A percentile compares a stretch with the other conserved stretches of the same genome.
These are phyloP conservation scores for Pseudomyrmex pallidus DNA, from an alignment of 1,140 invertebrate genomes.

Conservation along the genomic window DNA sequence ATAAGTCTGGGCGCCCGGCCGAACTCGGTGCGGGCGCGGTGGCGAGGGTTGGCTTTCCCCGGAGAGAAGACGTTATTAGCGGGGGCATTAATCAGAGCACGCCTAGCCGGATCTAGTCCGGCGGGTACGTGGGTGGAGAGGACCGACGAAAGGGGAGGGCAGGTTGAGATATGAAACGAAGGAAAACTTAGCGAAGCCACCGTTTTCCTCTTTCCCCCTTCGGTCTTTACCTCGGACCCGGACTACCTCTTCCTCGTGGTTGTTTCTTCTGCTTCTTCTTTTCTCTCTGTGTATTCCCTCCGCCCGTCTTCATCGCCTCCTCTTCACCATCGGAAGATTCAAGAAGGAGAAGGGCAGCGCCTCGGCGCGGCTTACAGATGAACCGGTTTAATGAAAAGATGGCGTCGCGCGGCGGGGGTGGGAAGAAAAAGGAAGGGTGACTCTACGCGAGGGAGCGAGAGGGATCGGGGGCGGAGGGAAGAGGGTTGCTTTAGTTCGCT, in stretches of 20 bases:
- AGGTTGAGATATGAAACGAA: constrained; percentile 83
- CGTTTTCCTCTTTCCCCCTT: constrained; percentile 11
- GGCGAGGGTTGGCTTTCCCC: constrained; percentile 69
- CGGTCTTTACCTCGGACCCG: constrained; percentile 30
- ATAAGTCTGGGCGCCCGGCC: constrained; percentile 77
- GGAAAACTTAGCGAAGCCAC: constrained; percentile 76
- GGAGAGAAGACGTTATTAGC: constrained; percentile 84
- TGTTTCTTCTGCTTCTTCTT: constrained; percentile 33
- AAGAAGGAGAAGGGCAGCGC: constrained; percentile 66
- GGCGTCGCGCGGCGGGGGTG: constrained; percentile 75
- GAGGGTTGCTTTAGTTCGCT: constrained; percentile 74
- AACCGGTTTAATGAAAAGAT: constrained; percentile 85
- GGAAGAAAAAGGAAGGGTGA: constrained; percentile 46
- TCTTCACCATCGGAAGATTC: constrained; percentile 52
- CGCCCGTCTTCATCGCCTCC: constrained; percentile 18
- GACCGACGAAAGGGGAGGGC: constrained; percentile 26
- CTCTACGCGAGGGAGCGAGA: constrained; percentile 31
- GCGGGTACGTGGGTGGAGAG: constrained; percentile 5
- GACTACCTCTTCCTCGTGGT: constrained; percentile 50
- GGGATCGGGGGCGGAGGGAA: constrained; percentile 43
- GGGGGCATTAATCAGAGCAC: constrained; percentile 83
- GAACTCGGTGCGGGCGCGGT: constrained; percentile 31
- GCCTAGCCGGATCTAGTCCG: constrained; percentile 60
- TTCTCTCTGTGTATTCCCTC: background rate
- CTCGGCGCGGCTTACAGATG: constrained; percentile 77